A percentile compares a stretch with the other conserved stretches of the same genome.
phyloP scores from a whole-genome alignment of 2,113 vertebrate genomes.

The Catharus bicknelli region DNA sequence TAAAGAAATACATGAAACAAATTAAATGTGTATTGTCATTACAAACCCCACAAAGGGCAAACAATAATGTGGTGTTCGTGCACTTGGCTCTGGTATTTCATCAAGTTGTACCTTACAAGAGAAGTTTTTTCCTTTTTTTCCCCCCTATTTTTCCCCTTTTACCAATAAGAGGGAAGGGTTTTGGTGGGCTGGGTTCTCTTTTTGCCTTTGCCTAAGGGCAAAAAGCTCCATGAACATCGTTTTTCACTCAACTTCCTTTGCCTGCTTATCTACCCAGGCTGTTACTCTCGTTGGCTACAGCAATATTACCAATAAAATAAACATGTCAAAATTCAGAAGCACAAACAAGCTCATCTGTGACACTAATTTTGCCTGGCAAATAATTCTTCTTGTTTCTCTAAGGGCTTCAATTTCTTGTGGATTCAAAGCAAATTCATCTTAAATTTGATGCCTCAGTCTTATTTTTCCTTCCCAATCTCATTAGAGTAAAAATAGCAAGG shows the following conservation, averaged over 20 bases:
- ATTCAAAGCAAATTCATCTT: conserved; percentile 67
- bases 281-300: not conserved
- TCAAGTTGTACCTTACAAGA: not conserved
- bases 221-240: conserved; percentile 11
- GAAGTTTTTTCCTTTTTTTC: not conserved
- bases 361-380: conserved; percentile 55
- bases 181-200: not conserved
- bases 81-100: not conserved
- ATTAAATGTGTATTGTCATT: not conserved
- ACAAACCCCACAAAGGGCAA: not conserved
- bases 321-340: conserved; percentile 55
- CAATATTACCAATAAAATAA: conserved; percentile 49
- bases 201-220: conserved; percentile 18
- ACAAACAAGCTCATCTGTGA: conserved; percentile 58
- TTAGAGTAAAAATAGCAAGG: conserved; percentile 68
- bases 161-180: not conserved
- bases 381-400: conserved; percentile 26
- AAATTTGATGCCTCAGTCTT: conserved; percentile 56
- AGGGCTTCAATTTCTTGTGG: conserved; percentile 47
- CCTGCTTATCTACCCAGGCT: conserved; percentile 9
- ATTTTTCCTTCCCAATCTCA: conserved; percentile 65
- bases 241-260: conserved; percentile 21
- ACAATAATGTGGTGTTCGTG: not conserved
- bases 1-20: not conserved
- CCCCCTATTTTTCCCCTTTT: not conserved